Evolutionary conservation across 1,140 invertebrate genomes (phyloP).

Genomic region (Ceratina australensis): DNA sequence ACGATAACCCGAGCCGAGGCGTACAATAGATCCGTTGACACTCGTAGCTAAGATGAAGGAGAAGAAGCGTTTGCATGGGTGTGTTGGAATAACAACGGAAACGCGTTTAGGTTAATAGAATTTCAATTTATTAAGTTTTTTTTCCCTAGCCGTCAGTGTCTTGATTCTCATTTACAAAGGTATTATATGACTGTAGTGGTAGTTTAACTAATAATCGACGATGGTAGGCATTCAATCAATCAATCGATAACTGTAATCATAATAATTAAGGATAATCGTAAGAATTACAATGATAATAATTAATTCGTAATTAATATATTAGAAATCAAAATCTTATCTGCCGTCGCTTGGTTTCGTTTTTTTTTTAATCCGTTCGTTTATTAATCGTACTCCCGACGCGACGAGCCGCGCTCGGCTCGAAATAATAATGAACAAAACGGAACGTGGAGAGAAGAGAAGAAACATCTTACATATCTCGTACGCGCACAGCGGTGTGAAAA

Average conservation of each 20-base stretch:
- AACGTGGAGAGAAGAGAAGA: background rate
- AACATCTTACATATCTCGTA: conserved; percentile 40
- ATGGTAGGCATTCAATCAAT: conserved; percentile 38
- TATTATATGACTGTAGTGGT: conserved; percentile 71
- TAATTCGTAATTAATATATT: conserved; percentile 52
- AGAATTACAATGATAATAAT: conserved; percentile 32
- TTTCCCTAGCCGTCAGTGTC: conserved; percentile 74
- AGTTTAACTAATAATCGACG: conserved; percentile 64
- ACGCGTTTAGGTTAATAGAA: conserved; percentile 75
- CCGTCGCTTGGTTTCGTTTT: conserved; percentile 9
- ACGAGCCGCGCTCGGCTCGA: background rate
- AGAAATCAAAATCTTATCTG: conserved; percentile 46
- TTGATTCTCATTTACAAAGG: conserved; percentile 77
- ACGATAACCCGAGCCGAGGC: no score
- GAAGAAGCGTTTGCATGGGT: background rate
- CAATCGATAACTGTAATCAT: conserved; percentile 46
- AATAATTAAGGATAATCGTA: conserved; percentile 49
- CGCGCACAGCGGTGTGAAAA: conserved; percentile 40
- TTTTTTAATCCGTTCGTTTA: no score
- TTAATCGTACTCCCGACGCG: background rate
- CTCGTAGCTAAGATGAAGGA: no score
- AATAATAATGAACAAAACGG: background rate
- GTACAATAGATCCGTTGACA: no score
- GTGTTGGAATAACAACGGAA: conserved; percentile 48
- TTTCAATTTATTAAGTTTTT: conserved; percentile 77